Base-by-base conservation (phyloP, 23 tunicate species). In the Aplidium turbinatum region DNA sequence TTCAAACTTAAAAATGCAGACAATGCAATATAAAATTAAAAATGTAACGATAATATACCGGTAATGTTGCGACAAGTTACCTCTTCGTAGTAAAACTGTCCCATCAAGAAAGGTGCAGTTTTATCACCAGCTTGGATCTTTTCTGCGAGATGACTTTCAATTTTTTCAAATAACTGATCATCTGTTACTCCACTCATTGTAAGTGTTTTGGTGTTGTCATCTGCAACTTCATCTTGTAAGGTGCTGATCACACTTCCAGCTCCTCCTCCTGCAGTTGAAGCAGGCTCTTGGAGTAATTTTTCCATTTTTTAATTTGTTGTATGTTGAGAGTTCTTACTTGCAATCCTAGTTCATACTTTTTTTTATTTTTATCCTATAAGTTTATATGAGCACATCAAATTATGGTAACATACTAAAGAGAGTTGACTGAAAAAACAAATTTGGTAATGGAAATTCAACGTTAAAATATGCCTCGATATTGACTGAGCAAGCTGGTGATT, bases 11-110 rank as follows among this genome's bases (percentile, higher is more conserved):
- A 18, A 11, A 55, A 55, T 20, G n/a, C 23, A 21, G 20, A 55
- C 13, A 18, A 18, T 13, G 25, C 6, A 22, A 22, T 55, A 55
- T 11, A 55, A 55, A 55, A 21, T 13, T 13, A 18, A 55, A 19
- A 13, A 42, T 42, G 16, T 42, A 42, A 42, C 11, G 16, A 42
- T 16, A 9, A 42, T 9, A 42, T 42, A 42, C 16, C 16, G 11
- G 16, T 9, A 42, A 9, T 42, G 11, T 26, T 31, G n/a, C 5
- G 35, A n/a, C n/a, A n/a, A 27, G 6, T 68, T 60, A 88, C 96
- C 83, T 90, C 97, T 77, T 90, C 97, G 72, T 82, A 82, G 64
- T 90, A 90, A 72, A 90, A 90, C 60, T 90, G 97, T 6, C 97
- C 97, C 38, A 90, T 56, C 38, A 90, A 70, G 65, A 90, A 90